These are phyloP conservation scores for Arenaria interpres DNA, from an alignment of 2,113 vertebrate genomes.

Conservation along the genomic window DNA sequence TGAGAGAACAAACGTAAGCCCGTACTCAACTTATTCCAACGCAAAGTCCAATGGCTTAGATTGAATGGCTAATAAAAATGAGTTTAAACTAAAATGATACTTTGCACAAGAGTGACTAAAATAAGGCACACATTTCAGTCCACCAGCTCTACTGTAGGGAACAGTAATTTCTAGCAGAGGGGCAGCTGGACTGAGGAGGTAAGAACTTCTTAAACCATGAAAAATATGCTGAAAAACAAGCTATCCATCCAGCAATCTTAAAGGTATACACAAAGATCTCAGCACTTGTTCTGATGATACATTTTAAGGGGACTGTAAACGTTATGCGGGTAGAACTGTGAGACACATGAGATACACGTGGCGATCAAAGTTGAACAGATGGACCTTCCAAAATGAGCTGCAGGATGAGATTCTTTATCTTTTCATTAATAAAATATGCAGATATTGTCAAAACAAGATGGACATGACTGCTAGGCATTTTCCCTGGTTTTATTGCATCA, in stretches of 20 bases:
- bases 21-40: not conserved
- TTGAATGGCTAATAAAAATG: not conserved
- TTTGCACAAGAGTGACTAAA: not conserved
- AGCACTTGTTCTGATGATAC: not conserved
- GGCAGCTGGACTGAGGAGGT: not conserved
- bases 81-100: not conserved
- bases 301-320: not conserved
- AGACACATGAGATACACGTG: fast-evolving
- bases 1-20: not conserved
- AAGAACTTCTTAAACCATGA: not conserved
- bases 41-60: not conserved
- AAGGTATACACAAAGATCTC: not conserved
- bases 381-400: not conserved
- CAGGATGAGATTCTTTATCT: not conserved
- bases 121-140: not conserved
- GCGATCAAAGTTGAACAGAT: not conserved
- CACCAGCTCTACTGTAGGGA: not conserved
- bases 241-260: not conserved
- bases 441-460: not conserved
- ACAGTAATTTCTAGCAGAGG: not conserved
- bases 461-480: not conserved
- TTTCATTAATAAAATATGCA: not conserved
- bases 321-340: fast-evolving
- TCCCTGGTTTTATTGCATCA: not conserved
- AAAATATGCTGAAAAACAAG: not conserved